Percentiles rank a stretch among this genome's conserved stretches.
Evolutionary conservation across 2,888 invertebrate genomes (phyloP).

Genomic region (Drosophila picticornis): DNA sequence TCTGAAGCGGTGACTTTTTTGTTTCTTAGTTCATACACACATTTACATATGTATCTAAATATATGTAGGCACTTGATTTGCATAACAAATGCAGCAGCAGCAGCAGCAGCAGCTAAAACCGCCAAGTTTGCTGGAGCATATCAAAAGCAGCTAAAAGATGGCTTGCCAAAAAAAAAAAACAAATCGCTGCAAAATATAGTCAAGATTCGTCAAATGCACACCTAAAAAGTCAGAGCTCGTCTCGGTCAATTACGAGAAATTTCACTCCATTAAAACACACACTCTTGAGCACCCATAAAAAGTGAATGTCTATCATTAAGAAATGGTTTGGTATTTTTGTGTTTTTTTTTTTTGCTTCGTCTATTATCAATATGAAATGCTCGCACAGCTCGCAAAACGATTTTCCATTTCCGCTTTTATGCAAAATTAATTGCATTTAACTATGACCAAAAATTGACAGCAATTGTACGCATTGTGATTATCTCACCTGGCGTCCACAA

Average conservation of each 20-base stretch:
- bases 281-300: slow-evolving; percentile 69
- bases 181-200: slow-evolving; percentile 43
- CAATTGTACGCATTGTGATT: slow-evolving; percentile 55
- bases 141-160: slow-evolving; percentile 34
- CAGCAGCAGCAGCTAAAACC: slow-evolving; percentile 25
- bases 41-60: slow-evolving; percentile 22
- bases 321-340: slow-evolving; percentile 30
- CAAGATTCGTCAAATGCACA: slow-evolving; percentile 74
- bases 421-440: slow-evolving; percentile 76
- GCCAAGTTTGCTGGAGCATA: slow-evolving; percentile 44
- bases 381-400: slow-evolving; percentile 36
- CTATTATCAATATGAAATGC: slow-evolving; percentile 50
- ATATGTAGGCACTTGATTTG: slow-evolving; percentile 71
- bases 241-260: slow-evolving; percentile 75
- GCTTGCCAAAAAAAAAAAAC: slow-evolving; percentile 31
- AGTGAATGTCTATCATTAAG: slow-evolving; percentile 80
- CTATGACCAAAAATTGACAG: slow-evolving; percentile 60
- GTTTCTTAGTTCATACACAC: slow-evolving; percentile 56
- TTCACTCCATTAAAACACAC: slow-evolving; percentile 78
- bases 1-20: slow-evolving; percentile 54
- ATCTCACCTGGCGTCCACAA: slow-evolving; percentile 48
- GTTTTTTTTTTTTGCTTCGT: neutral
- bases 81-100: slow-evolving; percentile 74
- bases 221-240: slow-evolving; percentile 69
- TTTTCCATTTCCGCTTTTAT: slow-evolving; percentile 73